Base-by-base conservation (phyloP, 2,113 vertebrate species). In the Reinhardtius hippoglossoides region DNA sequence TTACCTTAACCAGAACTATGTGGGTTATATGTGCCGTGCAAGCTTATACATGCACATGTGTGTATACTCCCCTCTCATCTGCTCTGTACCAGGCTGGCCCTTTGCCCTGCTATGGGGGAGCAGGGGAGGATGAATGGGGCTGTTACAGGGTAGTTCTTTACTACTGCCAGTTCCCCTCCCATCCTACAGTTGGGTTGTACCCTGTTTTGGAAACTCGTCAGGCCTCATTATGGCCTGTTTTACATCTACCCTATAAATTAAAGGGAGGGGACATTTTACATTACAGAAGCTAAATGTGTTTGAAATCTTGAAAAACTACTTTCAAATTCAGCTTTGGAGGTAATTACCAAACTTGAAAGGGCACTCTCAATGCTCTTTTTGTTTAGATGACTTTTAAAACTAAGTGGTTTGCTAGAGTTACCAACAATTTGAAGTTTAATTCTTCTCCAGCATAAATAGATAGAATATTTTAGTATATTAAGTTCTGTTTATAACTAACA, bases 61-160 rank as follows among this genome's bases (percentile, higher is more conserved):
- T 76, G 74, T 82, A 31, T 63, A 54, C 67, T 42, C 56, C 65
- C 35, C 59, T 77, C 44, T 74, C 56, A 71, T 64, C 70, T 86
- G 79, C 79, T 70, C 27, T 27, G 84, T 86, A 87, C 77, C 83
- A 87, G 71, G 54, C 78, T 85, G 85, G 73, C 84, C 68, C 59
- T 76, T 67, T 86, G 64, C 84, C 82, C 77, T 76, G 59, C 35
- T 27, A 27, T 3, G 48, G 55, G 68, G 65, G 64, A 57, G 52
- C 35, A 50, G 71, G 26, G 63, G 27, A 48, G 77, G 69, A 58
- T 66, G 72, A 74, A 84, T 52, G 24, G 74, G 74, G 67, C 59
- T 82, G 81, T 81, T 86, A 54, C 60, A 76, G 79, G 67, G 68
- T 72, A 72, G 77, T 60, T 76, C 81, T 63, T 40, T 67, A 57